Conservation (phyloP, 1,140 invertebrate genomes). For the Chlorops oryzae region DNA sequence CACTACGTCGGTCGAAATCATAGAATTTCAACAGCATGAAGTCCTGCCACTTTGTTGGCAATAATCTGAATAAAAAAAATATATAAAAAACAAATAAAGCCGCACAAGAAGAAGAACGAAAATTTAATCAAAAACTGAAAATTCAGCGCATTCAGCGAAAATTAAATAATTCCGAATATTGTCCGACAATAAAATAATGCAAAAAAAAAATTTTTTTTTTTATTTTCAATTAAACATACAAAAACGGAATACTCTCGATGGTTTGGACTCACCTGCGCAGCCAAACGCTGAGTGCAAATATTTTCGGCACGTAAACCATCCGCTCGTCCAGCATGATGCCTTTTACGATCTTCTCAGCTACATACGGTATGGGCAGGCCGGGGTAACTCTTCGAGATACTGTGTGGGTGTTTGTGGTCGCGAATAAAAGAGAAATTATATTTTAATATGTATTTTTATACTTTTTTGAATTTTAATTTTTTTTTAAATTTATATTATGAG, state of each 20-base stretch:
- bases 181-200: neutral
- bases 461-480: no score
- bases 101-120: neutral
- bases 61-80: conserved; percentile 21
- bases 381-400: conserved; percentile 41
- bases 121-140: neutral
- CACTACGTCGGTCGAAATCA: conserved; percentile 38
- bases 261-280: conserved; percentile 38
- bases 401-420: no score
- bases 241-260: neutral
- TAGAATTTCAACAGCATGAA: conserved; percentile 40
- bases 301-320: conserved; percentile 44
- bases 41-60: conserved; percentile 45
- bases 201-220: neutral
- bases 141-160: no score
- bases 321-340: conserved; percentile 38
- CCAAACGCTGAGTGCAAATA: conserved; percentile 43
- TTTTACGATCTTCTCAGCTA: conserved; percentile 40
- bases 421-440: no score
- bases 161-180: no score
- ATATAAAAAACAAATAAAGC: neutral
- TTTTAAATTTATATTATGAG: no score
- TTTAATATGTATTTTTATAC: no score
- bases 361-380: conserved; percentile 37
- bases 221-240: neutral